Conservation (phyloP, 2,888 invertebrate species). For the Aphodius sticticus region DNA sequence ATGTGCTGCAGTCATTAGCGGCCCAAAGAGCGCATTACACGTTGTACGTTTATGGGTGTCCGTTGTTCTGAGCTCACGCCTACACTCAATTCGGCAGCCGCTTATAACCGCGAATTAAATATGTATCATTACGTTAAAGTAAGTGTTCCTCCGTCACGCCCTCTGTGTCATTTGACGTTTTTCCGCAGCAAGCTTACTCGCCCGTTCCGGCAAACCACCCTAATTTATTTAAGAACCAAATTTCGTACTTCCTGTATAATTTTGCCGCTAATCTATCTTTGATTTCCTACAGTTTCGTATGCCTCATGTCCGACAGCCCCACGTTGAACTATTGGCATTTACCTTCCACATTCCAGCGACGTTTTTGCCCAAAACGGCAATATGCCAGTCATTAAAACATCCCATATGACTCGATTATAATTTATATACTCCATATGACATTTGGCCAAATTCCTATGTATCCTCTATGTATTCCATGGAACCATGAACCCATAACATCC, state of each 20-base stretch:
- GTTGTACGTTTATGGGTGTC: slow-evolving; percentile 46
- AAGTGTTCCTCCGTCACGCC: slow-evolving; percentile 49
- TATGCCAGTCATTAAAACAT: not conserved
- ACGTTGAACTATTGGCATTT: not conserved
- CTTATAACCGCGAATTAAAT: slow-evolving; percentile 53
- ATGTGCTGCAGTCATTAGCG: slow-evolving; percentile 49
- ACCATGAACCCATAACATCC: too few relatives aligned
- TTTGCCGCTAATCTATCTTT: slow-evolving; percentile 51
- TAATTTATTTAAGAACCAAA: slow-evolving; percentile 41
- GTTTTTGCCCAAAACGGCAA: not conserved
- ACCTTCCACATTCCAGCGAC: not conserved
- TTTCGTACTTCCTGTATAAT: slow-evolving; percentile 50
- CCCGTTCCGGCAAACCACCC: slow-evolving; percentile 41
- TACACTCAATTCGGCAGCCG: slow-evolving; percentile 42
- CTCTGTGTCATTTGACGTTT: slow-evolving; percentile 51
- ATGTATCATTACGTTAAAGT: slow-evolving; percentile 52
- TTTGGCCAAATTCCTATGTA: not conserved
- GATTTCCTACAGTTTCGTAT: slow-evolving; percentile 43
- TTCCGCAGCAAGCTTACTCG: slow-evolving; percentile 50
- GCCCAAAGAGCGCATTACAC: slow-evolving; percentile 43
- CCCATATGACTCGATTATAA: not conserved
- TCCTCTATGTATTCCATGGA: too few relatives aligned
- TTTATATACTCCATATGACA: not conserved
- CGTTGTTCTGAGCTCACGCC: slow-evolving; percentile 47
- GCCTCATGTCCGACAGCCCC: not conserved